These are phyloP conservation scores for Gnathonemus echidnorhynchus DNA, from an alignment of 2,113 vertebrate genomes.

Conservation along the genomic window DNA sequence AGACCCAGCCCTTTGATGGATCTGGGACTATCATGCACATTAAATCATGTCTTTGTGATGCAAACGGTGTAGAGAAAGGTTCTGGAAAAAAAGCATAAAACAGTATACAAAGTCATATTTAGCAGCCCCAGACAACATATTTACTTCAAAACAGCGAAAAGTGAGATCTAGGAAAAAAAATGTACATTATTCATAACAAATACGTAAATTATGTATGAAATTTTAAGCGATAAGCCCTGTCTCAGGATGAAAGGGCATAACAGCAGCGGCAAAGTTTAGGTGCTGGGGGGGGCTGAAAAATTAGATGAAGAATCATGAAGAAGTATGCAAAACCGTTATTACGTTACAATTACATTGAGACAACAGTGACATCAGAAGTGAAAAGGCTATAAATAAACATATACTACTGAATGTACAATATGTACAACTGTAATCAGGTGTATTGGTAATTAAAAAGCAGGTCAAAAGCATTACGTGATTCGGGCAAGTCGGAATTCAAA, in stretches of 20 bases:
- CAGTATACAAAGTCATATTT: neutral
- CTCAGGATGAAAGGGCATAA: neutral
- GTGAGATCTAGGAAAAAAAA: neutral
- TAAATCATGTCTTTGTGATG: slow-evolving; percentile 17
- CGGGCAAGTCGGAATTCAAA: neutral
- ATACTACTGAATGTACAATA: neutral
- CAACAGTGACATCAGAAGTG: neutral
- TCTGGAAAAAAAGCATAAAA: slow-evolving; percentile 11
- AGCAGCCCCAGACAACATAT: neutral
- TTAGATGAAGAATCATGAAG: neutral
- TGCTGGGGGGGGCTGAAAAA: neutral
- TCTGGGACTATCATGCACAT: neutral
- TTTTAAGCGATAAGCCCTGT: neutral
- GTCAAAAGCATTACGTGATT: neutral
- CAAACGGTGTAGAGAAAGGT: slow-evolving; percentile 12
- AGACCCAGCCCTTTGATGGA: neutral
- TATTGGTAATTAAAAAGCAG: neutral
- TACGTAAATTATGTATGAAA: neutral
- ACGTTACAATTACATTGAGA: neutral
- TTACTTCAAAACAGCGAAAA: neutral
- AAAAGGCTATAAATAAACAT: neutral
- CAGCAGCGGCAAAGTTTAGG: neutral
- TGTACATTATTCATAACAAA: neutral
- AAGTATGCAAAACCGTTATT: neutral
- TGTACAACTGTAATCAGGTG: neutral